phyloP scores from a whole-genome alignment of 2,888 invertebrate genomes.

The Pheosia gnoma region DNA sequence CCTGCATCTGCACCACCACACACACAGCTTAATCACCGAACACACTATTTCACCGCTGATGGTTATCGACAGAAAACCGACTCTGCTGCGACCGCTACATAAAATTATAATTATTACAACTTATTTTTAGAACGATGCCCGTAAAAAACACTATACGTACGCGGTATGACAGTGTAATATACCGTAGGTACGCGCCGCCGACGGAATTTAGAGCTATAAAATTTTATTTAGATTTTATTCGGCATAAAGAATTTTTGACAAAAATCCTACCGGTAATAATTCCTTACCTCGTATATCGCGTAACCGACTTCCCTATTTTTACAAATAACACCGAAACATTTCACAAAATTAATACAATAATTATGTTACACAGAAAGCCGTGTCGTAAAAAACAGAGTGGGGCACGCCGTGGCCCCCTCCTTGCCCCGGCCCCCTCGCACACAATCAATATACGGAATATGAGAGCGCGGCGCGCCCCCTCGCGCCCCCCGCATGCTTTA shows the following conservation, averaged over 20 bases:
- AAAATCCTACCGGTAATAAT: constrained; percentile 62
- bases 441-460: constrained; percentile 85
- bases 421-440: constrained; percentile 83
- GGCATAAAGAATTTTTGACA: constrained; percentile 62
- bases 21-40: constrained; percentile 71
- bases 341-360: constrained; percentile 84
- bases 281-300: constrained; percentile 77
- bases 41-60: constrained; percentile 71
- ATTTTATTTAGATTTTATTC: constrained; percentile 75
- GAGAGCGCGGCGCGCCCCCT: constrained; percentile 84
- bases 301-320: constrained; percentile 79
- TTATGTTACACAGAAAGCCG: constrained; percentile 85
- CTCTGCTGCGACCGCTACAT: constrained; percentile 82
- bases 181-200: constrained; percentile 82
- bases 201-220: constrained; percentile 80
- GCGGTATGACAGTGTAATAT: constrained; percentile 83
- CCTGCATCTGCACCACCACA: constrained; percentile 83
- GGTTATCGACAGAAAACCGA: constrained; percentile 79
- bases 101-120: constrained; percentile 85
- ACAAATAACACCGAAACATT: constrained; percentile 83
- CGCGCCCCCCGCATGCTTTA: constrained; percentile 83
- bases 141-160: constrained; percentile 85
- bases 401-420: constrained; percentile 84
- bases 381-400: constrained; percentile 85
- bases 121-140: constrained; percentile 85